phyloP scores from a whole-genome alignment of 2,113 vertebrate genomes.

The Lophotis ruficrista region DNA sequence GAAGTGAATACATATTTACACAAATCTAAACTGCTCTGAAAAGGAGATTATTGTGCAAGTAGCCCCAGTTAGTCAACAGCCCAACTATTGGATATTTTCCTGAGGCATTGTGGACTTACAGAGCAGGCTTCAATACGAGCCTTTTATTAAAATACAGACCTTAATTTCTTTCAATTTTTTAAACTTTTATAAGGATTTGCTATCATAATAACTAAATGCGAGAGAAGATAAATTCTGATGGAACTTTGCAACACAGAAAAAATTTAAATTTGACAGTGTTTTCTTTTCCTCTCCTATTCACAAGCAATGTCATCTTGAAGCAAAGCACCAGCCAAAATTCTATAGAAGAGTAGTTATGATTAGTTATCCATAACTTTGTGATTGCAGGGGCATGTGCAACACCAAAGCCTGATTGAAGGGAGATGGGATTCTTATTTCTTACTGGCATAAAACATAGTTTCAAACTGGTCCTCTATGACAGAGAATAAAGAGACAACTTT shows the following conservation, averaged over 20 bases:
- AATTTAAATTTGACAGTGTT: background rate
- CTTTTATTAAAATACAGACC: background rate
- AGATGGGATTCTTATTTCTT: background rate
- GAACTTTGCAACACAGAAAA: background rate
- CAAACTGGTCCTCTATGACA: background rate
- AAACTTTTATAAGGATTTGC: background rate
- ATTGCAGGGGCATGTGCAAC: background rate
- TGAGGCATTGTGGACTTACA: background rate
- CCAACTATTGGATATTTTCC: background rate
- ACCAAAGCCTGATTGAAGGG: background rate
- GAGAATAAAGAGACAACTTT: background rate
- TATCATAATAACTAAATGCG: background rate
- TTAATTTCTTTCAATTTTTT: background rate
- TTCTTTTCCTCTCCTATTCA: background rate
- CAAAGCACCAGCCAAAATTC: background rate
- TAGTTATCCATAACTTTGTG: background rate
- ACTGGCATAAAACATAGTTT: background rate
- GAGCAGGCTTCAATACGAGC: background rate
- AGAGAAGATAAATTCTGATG: background rate
- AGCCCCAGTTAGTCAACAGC: background rate
- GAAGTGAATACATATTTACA: background rate
- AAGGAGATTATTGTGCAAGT: background rate
- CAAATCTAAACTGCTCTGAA: background rate
- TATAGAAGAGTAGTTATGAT: background rate
- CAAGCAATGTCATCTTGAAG: background rate